phyloP scores from a whole-genome alignment of 2,113 vertebrate species.

The Neodontobutis hainanensis region DNA sequence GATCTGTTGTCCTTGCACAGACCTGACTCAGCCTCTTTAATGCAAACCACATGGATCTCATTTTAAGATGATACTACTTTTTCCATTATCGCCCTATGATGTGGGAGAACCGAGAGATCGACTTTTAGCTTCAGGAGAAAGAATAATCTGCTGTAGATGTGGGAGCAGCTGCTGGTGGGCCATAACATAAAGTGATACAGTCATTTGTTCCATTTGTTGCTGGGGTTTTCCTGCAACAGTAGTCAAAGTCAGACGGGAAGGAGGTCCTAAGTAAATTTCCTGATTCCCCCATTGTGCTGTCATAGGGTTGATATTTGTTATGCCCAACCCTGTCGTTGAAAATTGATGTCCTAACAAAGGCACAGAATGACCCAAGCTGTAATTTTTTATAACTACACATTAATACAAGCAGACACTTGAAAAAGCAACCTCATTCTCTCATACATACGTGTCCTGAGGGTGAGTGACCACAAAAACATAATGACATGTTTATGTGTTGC shows the following conservation, averaged over 20 bases:
- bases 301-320: conserved; percentile 26
- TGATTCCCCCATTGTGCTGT: conserved; percentile 13
- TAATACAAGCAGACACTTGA: background rate
- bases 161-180: conserved; percentile 39
- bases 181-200: conserved; percentile 34
- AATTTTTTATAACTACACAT: background rate
- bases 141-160: background rate
- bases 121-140: conserved; percentile 8
- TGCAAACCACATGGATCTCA: conserved; percentile 27
- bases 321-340: conserved; percentile 5
- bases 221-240: conserved; percentile 48
- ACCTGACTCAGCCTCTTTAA: conserved; percentile 53
- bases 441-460: background rate
- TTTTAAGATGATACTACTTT: conserved; percentile 36
- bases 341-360: background rate
- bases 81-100: conserved; percentile 40
- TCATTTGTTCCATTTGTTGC: conserved; percentile 67
- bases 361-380: background rate
- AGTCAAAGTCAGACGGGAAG: conserved; percentile 56
- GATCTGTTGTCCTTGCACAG: conserved; percentile 15
- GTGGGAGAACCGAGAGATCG: conserved; percentile 29
- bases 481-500: conserved; percentile 21
- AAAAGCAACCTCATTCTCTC: background rate
- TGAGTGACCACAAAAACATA: background rate
- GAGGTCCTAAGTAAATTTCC: conserved; percentile 32